phyloP scores from a whole-genome alignment of 2,888 invertebrate genomes.

The Keiferia lycopersicella region DNA sequence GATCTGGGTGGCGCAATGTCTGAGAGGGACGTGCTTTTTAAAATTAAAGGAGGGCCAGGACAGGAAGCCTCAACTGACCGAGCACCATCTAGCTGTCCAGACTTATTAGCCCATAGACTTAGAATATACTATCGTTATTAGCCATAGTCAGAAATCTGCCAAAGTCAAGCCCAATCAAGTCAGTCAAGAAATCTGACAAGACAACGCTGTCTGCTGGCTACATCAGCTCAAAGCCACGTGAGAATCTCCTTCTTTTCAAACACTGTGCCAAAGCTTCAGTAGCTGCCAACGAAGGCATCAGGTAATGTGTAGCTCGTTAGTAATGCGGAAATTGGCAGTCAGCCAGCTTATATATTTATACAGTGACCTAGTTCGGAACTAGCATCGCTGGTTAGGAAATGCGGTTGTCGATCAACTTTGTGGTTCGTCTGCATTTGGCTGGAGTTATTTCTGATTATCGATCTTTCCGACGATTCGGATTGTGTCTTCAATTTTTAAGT shows the following conservation, averaged over 20 bases:
- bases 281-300: slow-evolving; percentile 94
- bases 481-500: background rate
- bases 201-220: slow-evolving; percentile 95
- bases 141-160: too few relatives aligned
- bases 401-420: background rate
- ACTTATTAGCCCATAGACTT: too few relatives aligned
- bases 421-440: background rate
- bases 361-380: slow-evolving; percentile 23
- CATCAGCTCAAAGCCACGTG: slow-evolving; percentile 91
- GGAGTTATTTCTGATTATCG: background rate
- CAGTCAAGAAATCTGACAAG: slow-evolving; percentile 61
- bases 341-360: slow-evolving; percentile 29
- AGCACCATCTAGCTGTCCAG: too few relatives aligned
- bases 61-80: too few relatives aligned
- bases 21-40: too few relatives aligned
- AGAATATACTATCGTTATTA: too few relatives aligned
- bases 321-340: slow-evolving; percentile 27
- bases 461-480: background rate
- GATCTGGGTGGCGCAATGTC: too few relatives aligned
- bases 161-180: too few relatives aligned
- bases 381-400: slow-evolving; percentile 1
- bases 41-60: too few relatives aligned
- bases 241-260: slow-evolving; percentile 90
- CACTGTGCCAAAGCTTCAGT: slow-evolving; percentile 96
- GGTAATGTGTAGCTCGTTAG: slow-evolving; percentile 65